Conservation (phyloP, 2,797 vertebrate species). For the Centropyge bicolor region DNA sequence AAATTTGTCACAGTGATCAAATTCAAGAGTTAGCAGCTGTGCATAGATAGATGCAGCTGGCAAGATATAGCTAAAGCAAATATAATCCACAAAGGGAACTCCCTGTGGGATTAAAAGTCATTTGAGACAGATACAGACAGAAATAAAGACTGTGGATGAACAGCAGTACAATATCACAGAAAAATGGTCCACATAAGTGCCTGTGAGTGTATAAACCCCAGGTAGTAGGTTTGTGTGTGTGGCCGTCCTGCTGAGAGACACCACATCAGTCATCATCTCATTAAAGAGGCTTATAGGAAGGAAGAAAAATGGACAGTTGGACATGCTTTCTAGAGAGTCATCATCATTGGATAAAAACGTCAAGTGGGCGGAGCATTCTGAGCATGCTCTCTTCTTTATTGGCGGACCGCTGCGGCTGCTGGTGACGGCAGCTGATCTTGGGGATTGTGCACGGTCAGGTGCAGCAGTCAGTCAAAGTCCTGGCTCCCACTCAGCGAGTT, state of each 20-base stretch:
- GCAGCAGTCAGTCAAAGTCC: constrained; percentile 78
- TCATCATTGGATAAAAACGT: constrained; percentile 57
- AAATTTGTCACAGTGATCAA: constrained; percentile 47
- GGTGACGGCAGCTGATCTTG: constrained; percentile 57
- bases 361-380: constrained; percentile 58
- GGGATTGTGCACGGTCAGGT: constrained; percentile 75
- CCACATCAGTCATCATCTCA: constrained; percentile 76
- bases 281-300: constrained; percentile 65
- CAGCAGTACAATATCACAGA: constrained; percentile 37
- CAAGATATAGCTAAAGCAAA: constrained; percentile 35
- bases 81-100: constrained; percentile 27
- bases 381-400: constrained; percentile 44
- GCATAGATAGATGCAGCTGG: constrained; percentile 4
- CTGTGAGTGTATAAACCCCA: constrained; percentile 55
- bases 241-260: constrained; percentile 71
- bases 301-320: constrained; percentile 50
- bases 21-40: constrained; percentile 42
- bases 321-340: constrained; percentile 30
- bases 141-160: constrained; percentile 30
- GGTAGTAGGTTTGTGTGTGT: constrained; percentile 64
- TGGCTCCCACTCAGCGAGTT: constrained; percentile 59
- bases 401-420: constrained; percentile 39
- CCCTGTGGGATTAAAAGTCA: constrained; percentile 31
- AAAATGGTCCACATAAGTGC: constrained; percentile 50
- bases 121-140: constrained; percentile 31